phyloP scores from a whole-genome alignment of 2,113 vertebrate species.

The Pollachius pollachius region DNA sequence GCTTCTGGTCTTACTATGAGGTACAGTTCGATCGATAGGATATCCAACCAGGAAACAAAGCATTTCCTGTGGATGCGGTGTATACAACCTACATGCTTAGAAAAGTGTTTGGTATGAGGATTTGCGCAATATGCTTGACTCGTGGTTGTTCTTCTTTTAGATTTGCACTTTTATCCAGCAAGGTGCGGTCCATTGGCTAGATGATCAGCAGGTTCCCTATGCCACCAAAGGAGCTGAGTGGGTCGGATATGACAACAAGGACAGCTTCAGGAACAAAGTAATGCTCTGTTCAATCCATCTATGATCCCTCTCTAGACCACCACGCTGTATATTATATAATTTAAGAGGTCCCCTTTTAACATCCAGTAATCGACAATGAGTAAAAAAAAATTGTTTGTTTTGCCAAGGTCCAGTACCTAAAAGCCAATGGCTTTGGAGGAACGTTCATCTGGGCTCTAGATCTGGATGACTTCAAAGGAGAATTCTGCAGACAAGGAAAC shows the following conservation, averaged over 20 bases:
- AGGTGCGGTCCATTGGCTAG: slow-evolving; percentile 61
- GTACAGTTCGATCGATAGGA: slow-evolving; percentile 40
- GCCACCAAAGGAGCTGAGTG: slow-evolving; percentile 68
- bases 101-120: too few relatives aligned
- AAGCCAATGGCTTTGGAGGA: slow-evolving; percentile 74
- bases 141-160: slow-evolving; percentile 45
- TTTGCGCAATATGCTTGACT: too few relatives aligned
- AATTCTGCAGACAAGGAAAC: slow-evolving; percentile 72
- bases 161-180: slow-evolving; percentile 74
- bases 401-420: slow-evolving; percentile 71
- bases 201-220: slow-evolving; percentile 76
- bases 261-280: slow-evolving; percentile 78
- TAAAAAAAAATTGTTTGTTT: too few relatives aligned
- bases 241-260: slow-evolving; percentile 75
- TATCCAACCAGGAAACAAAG: too few relatives aligned
- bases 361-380: too few relatives aligned
- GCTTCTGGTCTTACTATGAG: slow-evolving; percentile 81
- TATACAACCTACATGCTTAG: too few relatives aligned
- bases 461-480: slow-evolving; percentile 79
- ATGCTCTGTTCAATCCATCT: neutral
- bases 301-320: too few relatives aligned
- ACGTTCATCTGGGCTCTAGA: slow-evolving; percentile 80
- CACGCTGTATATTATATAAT: too few relatives aligned
- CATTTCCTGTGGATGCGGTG: too few relatives aligned
- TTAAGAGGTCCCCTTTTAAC: too few relatives aligned